These are phyloP conservation scores for Ethmia dodecea DNA, from an alignment of 2,888 invertebrate species.

Conservation along the genomic window DNA sequence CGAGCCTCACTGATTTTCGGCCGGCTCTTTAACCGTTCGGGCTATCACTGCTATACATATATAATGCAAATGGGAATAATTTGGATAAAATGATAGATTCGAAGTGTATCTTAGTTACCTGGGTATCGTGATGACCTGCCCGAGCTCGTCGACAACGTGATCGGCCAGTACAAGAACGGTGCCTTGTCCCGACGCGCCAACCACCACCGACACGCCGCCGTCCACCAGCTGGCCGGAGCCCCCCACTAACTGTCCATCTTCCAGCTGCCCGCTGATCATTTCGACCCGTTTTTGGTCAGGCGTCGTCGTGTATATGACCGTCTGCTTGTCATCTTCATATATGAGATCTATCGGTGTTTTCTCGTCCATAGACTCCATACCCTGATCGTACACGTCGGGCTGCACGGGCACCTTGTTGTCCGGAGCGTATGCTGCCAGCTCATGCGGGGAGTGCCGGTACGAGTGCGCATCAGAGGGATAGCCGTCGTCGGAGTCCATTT, in stretches of 20 bases:
- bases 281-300: slow-evolving; percentile 89
- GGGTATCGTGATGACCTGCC: slow-evolving; percentile 81
- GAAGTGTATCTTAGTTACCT: slow-evolving; percentile 69
- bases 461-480: slow-evolving; percentile 80
- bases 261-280: slow-evolving; percentile 84
- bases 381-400: slow-evolving; percentile 69
- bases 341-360: slow-evolving; percentile 88
- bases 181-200: slow-evolving; percentile 66
- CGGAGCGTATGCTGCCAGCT: slow-evolving; percentile 68
- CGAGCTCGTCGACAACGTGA: slow-evolving; percentile 83
- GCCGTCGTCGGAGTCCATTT: slow-evolving; percentile 79
- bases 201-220: slow-evolving; percentile 73
- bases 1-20: too few species aligned
- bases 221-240: slow-evolving; percentile 69
- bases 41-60: too few species aligned
- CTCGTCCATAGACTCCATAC: slow-evolving; percentile 77
- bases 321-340: slow-evolving; percentile 90
- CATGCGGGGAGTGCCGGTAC: slow-evolving; percentile 76
- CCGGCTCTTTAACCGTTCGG: too few species aligned
- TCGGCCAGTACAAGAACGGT: slow-evolving; percentile 86
- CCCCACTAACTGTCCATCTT: slow-evolving; percentile 75
- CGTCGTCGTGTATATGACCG: slow-evolving; percentile 88
- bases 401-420: slow-evolving; percentile 78
- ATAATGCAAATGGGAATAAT: too few species aligned
- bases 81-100: too few species aligned